Base-by-base conservation (phyloP, 1,140 invertebrate genomes). In the Contarinia nasturtii region DNA sequence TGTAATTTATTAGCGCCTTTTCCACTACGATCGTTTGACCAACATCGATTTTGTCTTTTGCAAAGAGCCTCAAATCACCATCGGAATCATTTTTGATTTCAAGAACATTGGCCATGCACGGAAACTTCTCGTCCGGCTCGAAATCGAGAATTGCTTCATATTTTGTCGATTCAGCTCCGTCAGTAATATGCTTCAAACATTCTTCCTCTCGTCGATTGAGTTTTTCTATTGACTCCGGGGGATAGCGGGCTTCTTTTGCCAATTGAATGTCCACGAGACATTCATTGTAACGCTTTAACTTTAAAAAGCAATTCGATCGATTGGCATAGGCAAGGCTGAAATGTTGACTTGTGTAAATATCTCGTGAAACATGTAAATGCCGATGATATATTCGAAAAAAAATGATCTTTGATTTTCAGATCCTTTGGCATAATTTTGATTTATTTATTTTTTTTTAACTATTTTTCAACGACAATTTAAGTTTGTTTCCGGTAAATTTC, bases 141-240 rank as follows among this genome's bases (percentile, higher is more conserved):
- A 40, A 15, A 18, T 12, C 12, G 5, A 40, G 14, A 3, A 7
- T 18, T 18, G 37, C 4, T 40, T 40, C 14, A 27, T 5, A 27
- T 10, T 5, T 27, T 10, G 10, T 10, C 5, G 17, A 7, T 40
- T 53, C 15, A 0, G 37, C 50, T 7, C 7, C 8, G n/a, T 52
- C 41, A 10, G 46, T 42, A 51, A 57, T 55, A 27, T 11, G 15
- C 40, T 49, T 51, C 48, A 51, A 50, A 27, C 44, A 45, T 34
- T 45, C 27, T 33, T 15, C 22, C 11, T 45, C 27, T n/a, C 44
- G 22, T 33, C 18, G 15, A n/a, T 45, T 15, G 7, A 45, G 18
- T 45, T 45, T 7, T 15, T 5, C 1, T 22, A 45, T 45, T 45
- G 14, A 27, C 2, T 45, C n/a, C 1, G 44, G 3, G 2, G 44